A percentile compares a stretch with the other conserved stretches of the same genome.
Conservation (phyloP, 2,797 vertebrate species). For the Liasis olivaceus region DNA sequence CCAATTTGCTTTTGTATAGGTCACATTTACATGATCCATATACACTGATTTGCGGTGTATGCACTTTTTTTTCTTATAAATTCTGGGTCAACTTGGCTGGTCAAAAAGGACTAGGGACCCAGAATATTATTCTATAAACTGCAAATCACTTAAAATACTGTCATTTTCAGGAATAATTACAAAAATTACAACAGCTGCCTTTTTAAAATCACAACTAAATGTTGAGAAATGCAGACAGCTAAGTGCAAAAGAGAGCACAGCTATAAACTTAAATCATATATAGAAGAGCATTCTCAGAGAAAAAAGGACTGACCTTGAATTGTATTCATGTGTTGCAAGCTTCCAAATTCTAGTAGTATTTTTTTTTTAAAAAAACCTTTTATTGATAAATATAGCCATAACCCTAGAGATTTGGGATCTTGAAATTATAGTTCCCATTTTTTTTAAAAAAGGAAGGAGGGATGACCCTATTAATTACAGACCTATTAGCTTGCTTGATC, state of each 20-base stretch:
- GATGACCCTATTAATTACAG: no score
- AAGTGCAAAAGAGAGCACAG: neutral
- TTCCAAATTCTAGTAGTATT: no score
- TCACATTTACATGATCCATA: neutral
- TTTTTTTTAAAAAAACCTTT: no score
- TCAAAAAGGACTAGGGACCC: neutral
- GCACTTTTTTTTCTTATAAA: neutral
- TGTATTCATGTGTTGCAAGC: neutral
- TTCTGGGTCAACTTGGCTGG: neutral
- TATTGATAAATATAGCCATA: no score
- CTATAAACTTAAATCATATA: neutral
- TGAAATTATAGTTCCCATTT: no score
- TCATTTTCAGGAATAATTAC: neutral
- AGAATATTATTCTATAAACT: neutral
- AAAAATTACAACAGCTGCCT: neutral
- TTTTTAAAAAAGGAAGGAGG: no score
- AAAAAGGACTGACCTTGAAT: neutral
- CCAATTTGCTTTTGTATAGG: neutral
- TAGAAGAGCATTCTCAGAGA: neutral
- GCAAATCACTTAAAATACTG: no score
- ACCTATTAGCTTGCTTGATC: no score
- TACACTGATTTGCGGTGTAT: no score
- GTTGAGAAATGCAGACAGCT: neutral
- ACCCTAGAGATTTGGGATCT: no score
- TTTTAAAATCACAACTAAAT: neutral